A percentile compares a stretch with the other conserved stretches of the same genome.
These are phyloP conservation scores for Corvus cornix DNA, from an alignment of 2,113 vertebrate species.

Conservation along the genomic window DNA sequence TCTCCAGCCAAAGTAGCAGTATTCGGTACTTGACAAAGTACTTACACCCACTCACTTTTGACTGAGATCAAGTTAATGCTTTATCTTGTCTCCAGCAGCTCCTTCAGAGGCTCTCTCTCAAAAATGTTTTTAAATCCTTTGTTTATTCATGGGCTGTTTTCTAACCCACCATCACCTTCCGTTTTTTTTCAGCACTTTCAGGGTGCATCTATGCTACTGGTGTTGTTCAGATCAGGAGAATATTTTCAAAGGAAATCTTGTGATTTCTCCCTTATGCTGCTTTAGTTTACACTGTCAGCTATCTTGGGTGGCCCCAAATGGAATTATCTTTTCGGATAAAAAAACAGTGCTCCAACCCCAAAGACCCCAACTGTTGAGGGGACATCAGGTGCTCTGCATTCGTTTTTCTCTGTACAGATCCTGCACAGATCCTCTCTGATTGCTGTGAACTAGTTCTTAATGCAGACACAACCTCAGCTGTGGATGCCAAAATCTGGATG, in stretches of 20 bases:
- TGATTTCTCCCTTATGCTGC: rapidly evolving
- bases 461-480: constrained; percentile 27
- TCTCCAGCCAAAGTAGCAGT: constrained; percentile 48
- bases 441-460: constrained; percentile 26
- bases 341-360: not conserved
- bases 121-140: not conserved
- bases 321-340: not conserved
- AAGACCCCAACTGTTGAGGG: not conserved
- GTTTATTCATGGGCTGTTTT: not conserved
- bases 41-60: constrained; percentile 42
- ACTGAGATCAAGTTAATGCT: constrained; percentile 35
- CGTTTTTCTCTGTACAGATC: not conserved
- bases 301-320: not conserved
- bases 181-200: not conserved
- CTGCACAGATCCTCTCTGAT: not conserved
- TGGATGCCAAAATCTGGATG: constrained; percentile 6
- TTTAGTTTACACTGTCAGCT: not conserved
- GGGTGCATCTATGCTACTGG: not conserved
- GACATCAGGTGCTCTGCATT: not conserved
- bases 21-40: constrained; percentile 10
- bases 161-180: not conserved
- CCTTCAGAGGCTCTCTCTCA: not conserved
- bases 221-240: not conserved
- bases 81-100: constrained; percentile 33
- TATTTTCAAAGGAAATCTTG: not conserved